These are phyloP conservation scores for Oophaga pumilio DNA, from an alignment of 2,113 vertebrate genomes.

Conservation along the genomic window DNA sequence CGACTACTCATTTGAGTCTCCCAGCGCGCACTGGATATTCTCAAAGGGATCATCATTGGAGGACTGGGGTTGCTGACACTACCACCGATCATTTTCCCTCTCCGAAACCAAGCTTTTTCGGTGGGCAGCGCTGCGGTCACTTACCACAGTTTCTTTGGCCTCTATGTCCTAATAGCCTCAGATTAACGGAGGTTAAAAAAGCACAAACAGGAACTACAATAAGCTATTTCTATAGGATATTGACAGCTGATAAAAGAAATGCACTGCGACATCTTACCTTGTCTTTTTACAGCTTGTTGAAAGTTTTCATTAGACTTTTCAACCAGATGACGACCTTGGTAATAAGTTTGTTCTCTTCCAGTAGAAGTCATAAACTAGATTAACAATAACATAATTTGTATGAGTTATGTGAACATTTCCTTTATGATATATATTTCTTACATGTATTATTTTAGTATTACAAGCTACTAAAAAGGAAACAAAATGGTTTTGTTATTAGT, in stretches of 20 bases:
- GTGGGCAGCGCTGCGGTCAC: no score
- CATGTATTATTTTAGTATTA: neutral
- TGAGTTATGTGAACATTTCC: neutral
- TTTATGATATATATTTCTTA: neutral
- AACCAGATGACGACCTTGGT: slow-evolving; percentile 84
- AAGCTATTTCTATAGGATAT: neutral
- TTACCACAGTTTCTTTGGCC: no score
- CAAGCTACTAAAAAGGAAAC: no score
- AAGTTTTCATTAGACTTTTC: slow-evolving; percentile 79
- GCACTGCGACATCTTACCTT: slow-evolving; percentile 72
- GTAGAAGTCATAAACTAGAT: slow-evolving; percentile 39
- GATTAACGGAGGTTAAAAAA: neutral
- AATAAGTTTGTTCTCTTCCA: slow-evolving; percentile 88
- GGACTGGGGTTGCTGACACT: no score
- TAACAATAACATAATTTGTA: slow-evolving; percentile 5
- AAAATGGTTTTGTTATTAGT: no score
- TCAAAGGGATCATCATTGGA: no score
- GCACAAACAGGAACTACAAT: neutral
- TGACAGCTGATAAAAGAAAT: neutral
- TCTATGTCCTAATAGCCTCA: no score
- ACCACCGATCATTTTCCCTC: no score
- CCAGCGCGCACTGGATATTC: no score
- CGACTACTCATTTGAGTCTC: no score
- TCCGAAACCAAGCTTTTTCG: no score
- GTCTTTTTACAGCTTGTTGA: slow-evolving; percentile 75